Conservation (phyloP, 1,140 invertebrate species). For the Phymastichus coffea region DNA sequence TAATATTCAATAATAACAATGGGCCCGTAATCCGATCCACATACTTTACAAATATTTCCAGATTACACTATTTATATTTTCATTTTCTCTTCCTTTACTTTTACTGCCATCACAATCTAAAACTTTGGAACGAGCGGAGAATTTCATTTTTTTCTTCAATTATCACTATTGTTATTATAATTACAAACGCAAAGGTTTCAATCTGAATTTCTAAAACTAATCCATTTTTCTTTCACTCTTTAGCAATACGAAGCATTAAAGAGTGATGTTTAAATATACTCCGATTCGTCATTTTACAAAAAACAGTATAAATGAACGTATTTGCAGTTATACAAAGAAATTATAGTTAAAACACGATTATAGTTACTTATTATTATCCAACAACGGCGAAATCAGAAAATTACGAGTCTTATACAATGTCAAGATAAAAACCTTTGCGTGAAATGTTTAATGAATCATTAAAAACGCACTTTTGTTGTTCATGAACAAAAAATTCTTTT, state of each 20-base stretch:
- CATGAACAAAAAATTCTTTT: constrained; percentile 24
- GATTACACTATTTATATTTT: constrained; percentile 28
- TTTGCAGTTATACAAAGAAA: neutral
- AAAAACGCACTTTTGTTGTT: constrained; percentile 26
- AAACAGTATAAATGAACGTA: neutral
- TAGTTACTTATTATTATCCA: neutral
- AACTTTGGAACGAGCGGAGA: constrained; percentile 23
- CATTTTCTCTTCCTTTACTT: constrained; percentile 17
- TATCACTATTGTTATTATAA: constrained; percentile 2
- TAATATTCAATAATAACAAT: constrained; percentile 43
- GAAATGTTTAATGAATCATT: constrained; percentile 17
- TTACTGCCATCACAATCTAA: constrained; percentile 24
- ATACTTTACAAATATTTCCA: constrained; percentile 33
- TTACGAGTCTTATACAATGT: constrained; percentile 4
- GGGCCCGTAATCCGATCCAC: constrained; percentile 32
- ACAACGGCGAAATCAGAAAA: constrained; percentile 8
- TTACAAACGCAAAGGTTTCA: constrained; percentile 17
- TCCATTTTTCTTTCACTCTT: constrained; percentile 11
- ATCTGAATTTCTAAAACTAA: constrained; percentile 3
- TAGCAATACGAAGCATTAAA: neutral
- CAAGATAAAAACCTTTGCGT: constrained; percentile 22
- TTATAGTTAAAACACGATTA: neutral
- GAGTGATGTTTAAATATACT: neutral
- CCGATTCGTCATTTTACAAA: constrained; percentile 7
- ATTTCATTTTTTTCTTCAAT: constrained; percentile 24